These are phyloP conservation scores for Xiphophorus couchianus DNA, from an alignment of 2,113 vertebrate genomes.

Conservation along the genomic window DNA sequence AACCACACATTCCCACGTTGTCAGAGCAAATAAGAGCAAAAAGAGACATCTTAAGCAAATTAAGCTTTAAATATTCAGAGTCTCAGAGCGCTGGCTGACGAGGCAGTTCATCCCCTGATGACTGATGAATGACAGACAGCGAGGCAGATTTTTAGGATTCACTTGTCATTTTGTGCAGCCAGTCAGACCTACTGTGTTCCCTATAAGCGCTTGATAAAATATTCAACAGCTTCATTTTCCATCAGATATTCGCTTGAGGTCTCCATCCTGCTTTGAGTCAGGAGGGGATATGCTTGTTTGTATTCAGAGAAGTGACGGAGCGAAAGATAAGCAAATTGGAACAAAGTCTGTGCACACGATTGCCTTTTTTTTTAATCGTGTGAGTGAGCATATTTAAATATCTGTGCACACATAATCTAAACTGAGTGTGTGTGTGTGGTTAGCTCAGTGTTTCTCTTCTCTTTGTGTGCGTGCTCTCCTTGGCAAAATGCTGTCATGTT, in stretches of 20 bases:
- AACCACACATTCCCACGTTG: conserved; percentile 18
- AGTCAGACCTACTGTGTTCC: conserved; percentile 32
- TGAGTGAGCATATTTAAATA: conserved; percentile 6
- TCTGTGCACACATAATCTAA: conserved; percentile 21
- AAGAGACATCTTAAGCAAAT: conserved; percentile 37
- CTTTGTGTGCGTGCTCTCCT: conserved; percentile 16
- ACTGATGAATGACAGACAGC: conserved; percentile 32
- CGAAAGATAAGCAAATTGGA: conserved; percentile 20
- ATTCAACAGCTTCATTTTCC: conserved; percentile 51
- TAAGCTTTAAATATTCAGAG: conserved; percentile 50
- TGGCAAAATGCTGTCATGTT: conserved; percentile 53
- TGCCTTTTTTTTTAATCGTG: not conserved
- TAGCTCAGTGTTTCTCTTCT: conserved; percentile 1
- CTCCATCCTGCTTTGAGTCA: conserved; percentile 9
- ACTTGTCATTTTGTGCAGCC: not conserved
- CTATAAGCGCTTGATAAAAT: conserved; percentile 62
- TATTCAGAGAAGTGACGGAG: conserved; percentile 30
- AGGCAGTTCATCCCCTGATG: conserved; percentile 37
- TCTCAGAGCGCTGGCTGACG: conserved; percentile 34
- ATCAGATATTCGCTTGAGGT: conserved; percentile 48
- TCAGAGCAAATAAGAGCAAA: conserved; percentile 34
- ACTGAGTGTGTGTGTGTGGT: conserved; percentile 9
- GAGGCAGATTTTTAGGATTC: conserved; percentile 25
- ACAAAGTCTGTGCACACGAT: conserved; percentile 8
- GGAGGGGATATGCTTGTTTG: conserved; percentile 24